Evolutionary conservation across 2,113 vertebrate species (phyloP).

Genomic region (Anolis carolinensis): DNA sequence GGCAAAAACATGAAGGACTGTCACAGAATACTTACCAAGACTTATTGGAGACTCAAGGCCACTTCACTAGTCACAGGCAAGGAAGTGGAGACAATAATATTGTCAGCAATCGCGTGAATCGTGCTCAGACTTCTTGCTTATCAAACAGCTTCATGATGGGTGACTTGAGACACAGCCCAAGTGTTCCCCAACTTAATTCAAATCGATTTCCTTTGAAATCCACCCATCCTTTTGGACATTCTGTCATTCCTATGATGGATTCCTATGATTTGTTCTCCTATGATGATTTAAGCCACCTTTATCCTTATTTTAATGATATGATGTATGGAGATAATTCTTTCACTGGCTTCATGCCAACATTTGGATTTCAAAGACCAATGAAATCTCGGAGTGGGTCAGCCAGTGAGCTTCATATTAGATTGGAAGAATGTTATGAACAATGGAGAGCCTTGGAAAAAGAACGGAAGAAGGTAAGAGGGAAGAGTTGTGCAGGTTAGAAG

Average conservation of each 20-base stretch:
- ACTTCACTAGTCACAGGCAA: conserved; percentile 68
- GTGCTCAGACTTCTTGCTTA: conserved; percentile 66
- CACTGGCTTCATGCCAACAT: conserved; percentile 68
- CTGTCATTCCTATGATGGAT: conserved; percentile 72
- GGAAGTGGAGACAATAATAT: conserved; percentile 58
- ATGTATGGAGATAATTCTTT: conserved; percentile 65
- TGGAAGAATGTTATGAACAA: conserved; percentile 83
- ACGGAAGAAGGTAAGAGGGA: conserved; percentile 80
- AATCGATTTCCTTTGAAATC: conserved; percentile 66
- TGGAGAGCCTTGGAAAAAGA: conserved; percentile 83
- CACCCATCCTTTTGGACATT: conserved; percentile 52
- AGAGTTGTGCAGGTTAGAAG: conserved; percentile 24
- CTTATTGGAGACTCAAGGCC: conserved; percentile 67
- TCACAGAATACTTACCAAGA: conserved; percentile 71
- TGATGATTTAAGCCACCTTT: conserved; percentile 68
- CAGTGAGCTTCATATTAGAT: conserved; percentile 75
- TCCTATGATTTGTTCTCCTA: conserved; percentile 67
- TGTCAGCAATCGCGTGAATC: conserved; percentile 50
- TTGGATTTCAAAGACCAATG: conserved; percentile 73
- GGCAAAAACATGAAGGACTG: conserved; percentile 66
- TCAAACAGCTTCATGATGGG: conserved; percentile 69
- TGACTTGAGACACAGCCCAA: conserved; percentile 67
- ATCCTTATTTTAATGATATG: conserved; percentile 71
- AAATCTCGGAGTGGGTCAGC: conserved; percentile 72
- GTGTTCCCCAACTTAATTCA: conserved; percentile 65